These are phyloP conservation scores for Chanos chanos DNA, from an alignment of 2,797 vertebrate genomes.

Conservation along the genomic window DNA sequence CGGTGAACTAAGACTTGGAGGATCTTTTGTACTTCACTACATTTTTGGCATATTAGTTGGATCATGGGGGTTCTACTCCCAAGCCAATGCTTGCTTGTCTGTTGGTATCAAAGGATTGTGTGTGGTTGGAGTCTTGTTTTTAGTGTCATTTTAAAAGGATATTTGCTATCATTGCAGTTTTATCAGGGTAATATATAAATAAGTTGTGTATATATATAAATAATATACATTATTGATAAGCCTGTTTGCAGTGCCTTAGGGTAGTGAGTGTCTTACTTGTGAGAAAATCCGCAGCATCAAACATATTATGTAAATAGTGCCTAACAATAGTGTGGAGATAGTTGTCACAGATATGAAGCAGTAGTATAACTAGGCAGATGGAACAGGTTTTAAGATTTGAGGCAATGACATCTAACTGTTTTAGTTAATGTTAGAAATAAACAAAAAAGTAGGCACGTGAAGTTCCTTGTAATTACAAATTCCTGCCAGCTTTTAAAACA, in stretches of 20 bases:
- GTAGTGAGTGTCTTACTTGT: slow-evolving; percentile 5
- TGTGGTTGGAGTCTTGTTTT: slow-evolving; percentile 45
- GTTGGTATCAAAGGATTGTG: slow-evolving; percentile 46
- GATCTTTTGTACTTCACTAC: background rate
- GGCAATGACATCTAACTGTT: slow-evolving; percentile 1
- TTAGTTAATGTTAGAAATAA: background rate
- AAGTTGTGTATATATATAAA: slow-evolving; percentile 52
- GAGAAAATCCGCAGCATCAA: background rate
- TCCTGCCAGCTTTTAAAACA: slow-evolving; percentile 14
- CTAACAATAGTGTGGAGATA: slow-evolving; percentile 7
- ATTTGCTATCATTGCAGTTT: slow-evolving; percentile 55
- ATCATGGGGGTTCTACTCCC: slow-evolving; percentile 46
- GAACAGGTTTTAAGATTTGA: slow-evolving; percentile 5
- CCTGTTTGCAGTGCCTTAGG: slow-evolving; percentile 16
- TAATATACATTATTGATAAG: slow-evolving; percentile 38
- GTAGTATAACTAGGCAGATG: background rate
- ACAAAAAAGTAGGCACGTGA: background rate
- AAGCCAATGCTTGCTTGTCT: slow-evolving; percentile 55
- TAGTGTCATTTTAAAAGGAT: slow-evolving; percentile 48
- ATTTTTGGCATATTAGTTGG: too few species aligned
- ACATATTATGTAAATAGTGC: slow-evolving; percentile 9
- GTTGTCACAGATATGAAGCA: background rate
- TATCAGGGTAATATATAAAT: slow-evolving; percentile 60
- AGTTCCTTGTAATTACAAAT: slow-evolving; percentile 6
- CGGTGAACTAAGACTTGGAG: slow-evolving; percentile 21